Conservation (phyloP, 1,140 invertebrate genomes). For the Leptinotarsa texana region DNA sequence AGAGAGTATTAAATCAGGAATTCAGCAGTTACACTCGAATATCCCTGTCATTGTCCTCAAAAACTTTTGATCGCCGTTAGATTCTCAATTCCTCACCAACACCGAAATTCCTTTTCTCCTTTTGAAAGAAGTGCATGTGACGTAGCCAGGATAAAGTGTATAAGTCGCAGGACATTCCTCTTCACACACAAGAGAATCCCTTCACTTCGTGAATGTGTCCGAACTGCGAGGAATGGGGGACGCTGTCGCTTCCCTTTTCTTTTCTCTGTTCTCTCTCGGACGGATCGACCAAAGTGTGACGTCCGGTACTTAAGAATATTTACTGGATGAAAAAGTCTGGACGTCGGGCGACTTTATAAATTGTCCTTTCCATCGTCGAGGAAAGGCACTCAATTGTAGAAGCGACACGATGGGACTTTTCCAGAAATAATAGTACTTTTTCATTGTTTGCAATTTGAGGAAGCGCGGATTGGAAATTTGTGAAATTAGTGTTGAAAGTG, state of each 20-base stretch:
- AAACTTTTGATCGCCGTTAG: no score
- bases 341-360: conserved; percentile 40
- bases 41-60: no score
- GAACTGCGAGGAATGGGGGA: conserved; percentile 16
- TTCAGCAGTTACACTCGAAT: no score
- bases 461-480: no score
- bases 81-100: no score
- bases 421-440: background rate
- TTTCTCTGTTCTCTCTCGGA: conserved; percentile 17
- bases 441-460: no score
- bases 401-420: background rate
- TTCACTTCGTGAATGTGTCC: conserved; percentile 32
- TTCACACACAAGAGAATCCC: conserved; percentile 18
- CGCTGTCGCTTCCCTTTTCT: conserved; percentile 32
- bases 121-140: no score
- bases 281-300: conserved; percentile 41
- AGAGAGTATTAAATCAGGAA: no score
- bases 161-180: conserved; percentile 18
- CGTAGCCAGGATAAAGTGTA: no score
- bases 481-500: no score
- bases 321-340: conserved; percentile 42
- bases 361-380: conserved; percentile 14
- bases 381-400: background rate
- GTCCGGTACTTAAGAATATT: conserved; percentile 50
- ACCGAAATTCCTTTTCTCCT: no score